A percentile compares a stretch with the other conserved stretches of the same genome.
These are phyloP conservation scores for Mormyrops attenuatus DNA, from an alignment of 2,797 vertebrate species.

Conservation along the genomic window DNA sequence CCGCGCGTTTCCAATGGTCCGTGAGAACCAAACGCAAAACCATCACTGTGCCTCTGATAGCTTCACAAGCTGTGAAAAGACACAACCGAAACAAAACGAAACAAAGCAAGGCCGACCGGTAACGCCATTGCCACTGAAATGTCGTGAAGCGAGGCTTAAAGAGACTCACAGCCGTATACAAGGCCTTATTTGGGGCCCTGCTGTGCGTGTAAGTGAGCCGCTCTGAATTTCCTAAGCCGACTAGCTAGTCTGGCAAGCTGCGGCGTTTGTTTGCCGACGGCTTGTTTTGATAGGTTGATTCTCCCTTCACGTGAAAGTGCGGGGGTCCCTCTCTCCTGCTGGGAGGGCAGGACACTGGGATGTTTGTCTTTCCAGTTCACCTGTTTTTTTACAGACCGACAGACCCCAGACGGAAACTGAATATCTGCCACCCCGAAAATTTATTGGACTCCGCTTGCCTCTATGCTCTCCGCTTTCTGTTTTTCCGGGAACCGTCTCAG, in stretches of 20 bases:
- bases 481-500: conserved; percentile 60
- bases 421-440: conserved; percentile 53
- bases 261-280: conserved; percentile 24
- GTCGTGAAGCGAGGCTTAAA: neutral
- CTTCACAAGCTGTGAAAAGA: conserved; percentile 20
- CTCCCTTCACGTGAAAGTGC: conserved; percentile 7
- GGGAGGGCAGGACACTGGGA: conserved; percentile 21
- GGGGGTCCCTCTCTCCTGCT: conserved; percentile 22
- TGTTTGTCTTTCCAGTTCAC: conserved; percentile 31
- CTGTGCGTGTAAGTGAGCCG: conserved; percentile 15
- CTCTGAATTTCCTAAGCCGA: conserved; percentile 15
- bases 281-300: conserved; percentile 19
- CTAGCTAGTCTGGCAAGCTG: conserved; percentile 14
- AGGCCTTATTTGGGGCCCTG: conserved; percentile 12
- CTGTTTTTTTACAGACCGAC: conserved; percentile 24
- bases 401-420: conserved; percentile 49
- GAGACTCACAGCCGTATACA: conserved; percentile 10
- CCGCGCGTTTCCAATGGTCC: neutral
- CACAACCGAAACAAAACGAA: neutral
- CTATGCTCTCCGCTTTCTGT: conserved; percentile 32
- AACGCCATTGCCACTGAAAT: neutral
- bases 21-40: conserved; percentile 9
- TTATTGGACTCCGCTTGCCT: conserved; percentile 47
- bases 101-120: neutral
- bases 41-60: conserved; percentile 1